A percentile compares a stretch with the other conserved stretches of the same genome.
phyloP scores from a whole-genome alignment of 1,140 invertebrate genomes.

The Drosophila insularis region DNA sequence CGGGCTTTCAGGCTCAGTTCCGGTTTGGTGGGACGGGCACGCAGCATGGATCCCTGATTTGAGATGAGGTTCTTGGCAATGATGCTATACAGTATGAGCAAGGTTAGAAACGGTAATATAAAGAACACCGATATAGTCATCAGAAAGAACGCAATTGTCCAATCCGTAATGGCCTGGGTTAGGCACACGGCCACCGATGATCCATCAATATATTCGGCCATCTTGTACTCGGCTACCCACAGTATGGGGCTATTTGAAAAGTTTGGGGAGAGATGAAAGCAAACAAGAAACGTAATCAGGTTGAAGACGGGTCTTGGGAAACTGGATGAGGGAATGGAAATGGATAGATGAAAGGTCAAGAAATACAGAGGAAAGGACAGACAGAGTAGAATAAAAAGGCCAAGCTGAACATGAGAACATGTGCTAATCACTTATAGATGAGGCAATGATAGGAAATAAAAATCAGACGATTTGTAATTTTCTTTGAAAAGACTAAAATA shows the following conservation, averaged over 20 bases:
- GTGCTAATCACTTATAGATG: constrained; percentile 3
- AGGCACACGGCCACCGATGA: constrained; percentile 88
- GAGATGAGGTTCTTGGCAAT: constrained; percentile 93
- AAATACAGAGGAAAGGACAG: constrained; percentile 10
- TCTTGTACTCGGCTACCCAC: constrained; percentile 88
- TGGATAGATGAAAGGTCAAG: constrained; percentile 23
- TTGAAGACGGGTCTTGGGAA: constrained; percentile 37
- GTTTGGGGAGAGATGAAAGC: constrained; percentile 32
- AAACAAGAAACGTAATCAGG: constrained; percentile 66
- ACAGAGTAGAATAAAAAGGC: constrained; percentile 4
- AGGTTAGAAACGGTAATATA: constrained; percentile 90
- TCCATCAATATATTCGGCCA: constrained; percentile 88
- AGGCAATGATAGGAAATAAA: constrained; percentile 7
- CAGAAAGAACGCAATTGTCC: constrained; percentile 90
- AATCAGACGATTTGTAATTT: neutral
- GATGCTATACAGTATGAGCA: constrained; percentile 91
- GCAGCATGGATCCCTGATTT: constrained; percentile 87
- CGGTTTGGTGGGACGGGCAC: constrained; percentile 83
- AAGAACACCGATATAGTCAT: constrained; percentile 92
- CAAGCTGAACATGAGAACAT: constrained; percentile 12
- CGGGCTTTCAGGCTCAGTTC: constrained; percentile 85
- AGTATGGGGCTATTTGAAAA: constrained; percentile 88
- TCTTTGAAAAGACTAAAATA: no score
- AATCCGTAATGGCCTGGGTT: constrained; percentile 88
- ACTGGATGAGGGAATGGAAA: constrained; percentile 35